These are phyloP conservation scores for Drosophila fuyamai DNA, from an alignment of 1,140 invertebrate genomes.

Conservation along the genomic window DNA sequence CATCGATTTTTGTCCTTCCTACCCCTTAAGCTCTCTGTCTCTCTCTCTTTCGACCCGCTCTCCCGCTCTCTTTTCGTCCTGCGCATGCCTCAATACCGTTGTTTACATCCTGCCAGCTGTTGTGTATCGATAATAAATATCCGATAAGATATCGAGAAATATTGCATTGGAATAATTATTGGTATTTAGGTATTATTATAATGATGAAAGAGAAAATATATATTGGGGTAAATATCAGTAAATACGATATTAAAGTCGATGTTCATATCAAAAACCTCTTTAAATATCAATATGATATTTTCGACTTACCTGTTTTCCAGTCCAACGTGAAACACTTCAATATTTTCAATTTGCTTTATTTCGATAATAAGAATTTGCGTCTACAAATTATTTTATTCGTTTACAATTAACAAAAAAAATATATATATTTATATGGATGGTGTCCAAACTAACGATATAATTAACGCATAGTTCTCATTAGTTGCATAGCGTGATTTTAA, in stretches of 20 bases:
- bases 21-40: constrained; percentile 25
- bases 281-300: not conserved
- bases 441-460: constrained; percentile 24
- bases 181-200: too few relatives aligned
- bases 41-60: constrained; percentile 7
- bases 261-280: not conserved
- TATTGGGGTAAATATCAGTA: too few relatives aligned
- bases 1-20: constrained; percentile 70
- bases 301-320: not conserved
- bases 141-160: not conserved
- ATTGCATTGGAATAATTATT: not conserved
- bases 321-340: not conserved
- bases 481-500: constrained; percentile 34
- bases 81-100: constrained; percentile 24
- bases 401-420: constrained; percentile 63
- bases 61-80: constrained; percentile 1
- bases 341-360: constrained; percentile 61
- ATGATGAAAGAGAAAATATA: too few relatives aligned
- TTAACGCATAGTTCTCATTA: constrained; percentile 37
- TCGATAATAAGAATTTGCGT: constrained; percentile 49
- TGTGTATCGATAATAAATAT: not conserved
- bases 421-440: constrained; percentile 7
- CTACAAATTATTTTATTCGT: constrained; percentile 48
- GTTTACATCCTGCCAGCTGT: constrained; percentile 56
- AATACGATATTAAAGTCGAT: too few relatives aligned